Percentiles rank a stretch among this genome's conserved stretches.
phyloP scores from a whole-genome alignment of 2,113 vertebrate genomes.

The Nycticorax nycticorax region DNA sequence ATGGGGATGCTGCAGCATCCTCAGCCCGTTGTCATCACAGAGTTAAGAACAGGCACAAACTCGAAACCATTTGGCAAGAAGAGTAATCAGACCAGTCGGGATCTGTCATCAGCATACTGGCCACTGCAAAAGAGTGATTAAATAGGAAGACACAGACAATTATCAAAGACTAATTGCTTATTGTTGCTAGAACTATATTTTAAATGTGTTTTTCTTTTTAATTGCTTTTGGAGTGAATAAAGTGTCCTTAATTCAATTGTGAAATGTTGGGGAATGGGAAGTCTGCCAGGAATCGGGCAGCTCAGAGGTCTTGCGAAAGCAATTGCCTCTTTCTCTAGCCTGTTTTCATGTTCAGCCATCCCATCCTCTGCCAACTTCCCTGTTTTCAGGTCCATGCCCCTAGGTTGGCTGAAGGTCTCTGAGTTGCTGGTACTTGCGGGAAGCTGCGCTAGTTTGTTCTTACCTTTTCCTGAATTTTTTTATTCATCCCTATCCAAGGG shows the following conservation, averaged over 20 bases:
- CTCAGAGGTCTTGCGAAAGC: constrained; percentile 36
- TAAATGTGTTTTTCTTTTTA: constrained; percentile 52
- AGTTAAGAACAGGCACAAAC: constrained; percentile 15
- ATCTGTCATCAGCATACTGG: constrained; percentile 46
- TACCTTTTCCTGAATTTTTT: background rate
- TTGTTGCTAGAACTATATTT: constrained; percentile 52
- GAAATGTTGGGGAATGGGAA: constrained; percentile 42
- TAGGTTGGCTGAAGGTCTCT: background rate
- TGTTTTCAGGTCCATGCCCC: background rate
- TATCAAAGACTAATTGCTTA: constrained; percentile 51
- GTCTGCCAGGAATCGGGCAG: constrained; percentile 16
- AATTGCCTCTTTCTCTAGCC: constrained; percentile 1
- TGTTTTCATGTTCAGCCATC: background rate
- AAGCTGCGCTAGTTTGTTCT: background rate
- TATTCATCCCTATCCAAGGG: background rate
- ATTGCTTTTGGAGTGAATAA: constrained; percentile 26
- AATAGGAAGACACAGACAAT: constrained; percentile 42
- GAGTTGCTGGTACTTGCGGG: background rate
- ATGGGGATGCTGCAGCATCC: background rate
- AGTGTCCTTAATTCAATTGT: constrained; percentile 65
- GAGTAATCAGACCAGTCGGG: background rate
- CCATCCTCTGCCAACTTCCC: background rate
- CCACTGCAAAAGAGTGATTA: constrained; percentile 47
- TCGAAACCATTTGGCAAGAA: background rate
- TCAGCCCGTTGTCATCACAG: background rate